phyloP scores from a whole-genome alignment of 2,797 vertebrate species.

The Cossypha caffra region DNA sequence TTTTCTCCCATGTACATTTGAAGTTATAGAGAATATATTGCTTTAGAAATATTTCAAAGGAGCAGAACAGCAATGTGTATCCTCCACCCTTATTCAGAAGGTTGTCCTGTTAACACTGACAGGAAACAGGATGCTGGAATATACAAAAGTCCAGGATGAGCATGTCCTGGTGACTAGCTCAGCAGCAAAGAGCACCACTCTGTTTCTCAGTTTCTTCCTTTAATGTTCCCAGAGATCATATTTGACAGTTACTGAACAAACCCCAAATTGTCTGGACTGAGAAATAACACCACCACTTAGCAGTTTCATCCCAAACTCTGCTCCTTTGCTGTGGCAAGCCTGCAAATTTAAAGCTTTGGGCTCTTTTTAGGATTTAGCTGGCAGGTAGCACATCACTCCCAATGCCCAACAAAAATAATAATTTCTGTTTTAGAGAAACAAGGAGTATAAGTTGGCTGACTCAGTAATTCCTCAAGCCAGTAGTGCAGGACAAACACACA shows the following conservation, averaged over 20 bases:
- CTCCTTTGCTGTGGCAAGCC: neutral
- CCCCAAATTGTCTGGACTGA: neutral
- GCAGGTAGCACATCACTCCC: neutral
- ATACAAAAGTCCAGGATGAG: neutral
- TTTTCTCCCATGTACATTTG: neutral
- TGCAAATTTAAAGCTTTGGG: accelerated
- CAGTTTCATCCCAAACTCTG: neutral
- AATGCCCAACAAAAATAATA: neutral
- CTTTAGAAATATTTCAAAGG: neutral
- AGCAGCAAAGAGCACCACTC: neutral
- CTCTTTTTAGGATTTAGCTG: neutral
- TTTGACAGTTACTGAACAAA: neutral
- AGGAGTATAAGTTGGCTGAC: neutral
- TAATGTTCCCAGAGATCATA: neutral
- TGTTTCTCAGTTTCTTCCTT: neutral
- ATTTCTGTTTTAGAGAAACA: neutral
- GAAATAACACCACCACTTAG: neutral
- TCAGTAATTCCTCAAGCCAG: neutral
- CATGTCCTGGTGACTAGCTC: neutral
- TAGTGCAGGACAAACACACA: neutral
- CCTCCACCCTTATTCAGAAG: neutral
- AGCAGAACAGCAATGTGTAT: neutral
- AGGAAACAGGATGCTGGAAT: neutral
- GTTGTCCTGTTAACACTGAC: neutral
- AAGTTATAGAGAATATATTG: neutral